These are phyloP conservation scores for Cantharis nigra DNA, from an alignment of 2,888 invertebrate genomes.

Conservation along the genomic window DNA sequence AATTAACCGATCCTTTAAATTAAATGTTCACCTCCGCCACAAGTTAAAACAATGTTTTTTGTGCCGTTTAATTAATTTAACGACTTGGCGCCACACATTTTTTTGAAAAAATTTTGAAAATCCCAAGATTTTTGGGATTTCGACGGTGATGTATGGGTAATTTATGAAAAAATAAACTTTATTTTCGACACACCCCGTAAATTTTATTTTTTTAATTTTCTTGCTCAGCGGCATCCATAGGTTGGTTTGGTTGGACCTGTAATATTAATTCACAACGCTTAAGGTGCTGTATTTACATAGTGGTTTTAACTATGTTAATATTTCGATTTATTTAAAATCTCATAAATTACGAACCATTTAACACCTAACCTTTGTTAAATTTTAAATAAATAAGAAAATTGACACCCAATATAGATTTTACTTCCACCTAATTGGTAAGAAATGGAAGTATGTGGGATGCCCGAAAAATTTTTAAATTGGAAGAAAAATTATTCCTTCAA, in stretches of 20 bases:
- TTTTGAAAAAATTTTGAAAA: no score
- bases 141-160: conserved; percentile 16
- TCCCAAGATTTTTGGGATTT: no score
- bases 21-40: not conserved
- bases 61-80: not conserved
- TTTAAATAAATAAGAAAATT: conserved; percentile 39
- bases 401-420: conserved; percentile 11
- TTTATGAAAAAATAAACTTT: conserved; percentile 21
- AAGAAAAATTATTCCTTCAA: not conserved
- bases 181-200: not conserved
- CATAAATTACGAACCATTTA: conserved; percentile 43
- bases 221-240: conserved; percentile 18
- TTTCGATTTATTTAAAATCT: conserved; percentile 34
- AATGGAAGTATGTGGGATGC: not conserved
- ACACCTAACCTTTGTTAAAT: conserved; percentile 41
- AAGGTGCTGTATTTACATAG: conserved; percentile 27
- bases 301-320: conserved; percentile 30
- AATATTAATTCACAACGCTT: conserved; percentile 15
- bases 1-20: conserved; percentile 7
- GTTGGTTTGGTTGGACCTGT: not conserved
- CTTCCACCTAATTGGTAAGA: not conserved
- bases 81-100: not conserved
- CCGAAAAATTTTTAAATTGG: not conserved
- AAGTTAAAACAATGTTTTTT: not conserved
- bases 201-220: conserved; percentile 28